phyloP scores from a whole-genome alignment of 2,888 invertebrate genomes.

The Dendrolimus houi region DNA sequence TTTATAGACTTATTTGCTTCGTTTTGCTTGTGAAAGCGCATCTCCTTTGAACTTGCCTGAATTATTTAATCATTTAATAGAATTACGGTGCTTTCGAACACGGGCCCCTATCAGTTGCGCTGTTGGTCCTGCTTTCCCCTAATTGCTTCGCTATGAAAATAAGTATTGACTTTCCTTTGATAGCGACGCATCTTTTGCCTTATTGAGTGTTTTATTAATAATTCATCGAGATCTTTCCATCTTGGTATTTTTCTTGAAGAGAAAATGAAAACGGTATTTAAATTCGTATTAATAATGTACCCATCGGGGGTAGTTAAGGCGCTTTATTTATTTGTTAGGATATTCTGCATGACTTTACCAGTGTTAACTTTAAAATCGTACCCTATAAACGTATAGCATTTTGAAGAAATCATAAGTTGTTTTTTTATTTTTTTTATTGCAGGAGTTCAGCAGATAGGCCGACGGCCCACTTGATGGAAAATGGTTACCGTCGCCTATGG shows the following conservation, averaged over 20 bases:
- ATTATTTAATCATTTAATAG: slow-evolving; percentile 74
- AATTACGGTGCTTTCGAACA: slow-evolving; percentile 55
- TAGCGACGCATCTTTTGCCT: slow-evolving; percentile 21
- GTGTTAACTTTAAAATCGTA: no score
- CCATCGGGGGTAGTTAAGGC: no score
- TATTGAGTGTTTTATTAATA: slow-evolving; percentile 10
- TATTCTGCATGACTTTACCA: no score
- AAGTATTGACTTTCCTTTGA: slow-evolving; percentile 37
- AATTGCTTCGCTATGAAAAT: slow-evolving; percentile 59
- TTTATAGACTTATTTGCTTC: slow-evolving; percentile 59
- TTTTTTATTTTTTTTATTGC: no score
- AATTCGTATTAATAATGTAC: background rate
- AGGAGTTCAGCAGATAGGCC: no score
- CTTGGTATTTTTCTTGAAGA: background rate
- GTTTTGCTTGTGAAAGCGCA: slow-evolving; percentile 66
- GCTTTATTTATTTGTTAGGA: no score
- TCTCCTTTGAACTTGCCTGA: slow-evolving; percentile 69
- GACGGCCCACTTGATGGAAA: no score
- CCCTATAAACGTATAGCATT: no score
- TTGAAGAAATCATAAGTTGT: no score
- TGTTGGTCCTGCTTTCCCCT: slow-evolving; percentile 35
- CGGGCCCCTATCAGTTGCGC: slow-evolving; percentile 53
- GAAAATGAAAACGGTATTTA: background rate
- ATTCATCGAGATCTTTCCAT: background rate
- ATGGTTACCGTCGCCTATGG: no score